Evolutionary conservation across 1,140 invertebrate species (phyloP), one percentile per base, ranked within the genome.

Genomic region (Teleopsis dalmanni): DNA sequence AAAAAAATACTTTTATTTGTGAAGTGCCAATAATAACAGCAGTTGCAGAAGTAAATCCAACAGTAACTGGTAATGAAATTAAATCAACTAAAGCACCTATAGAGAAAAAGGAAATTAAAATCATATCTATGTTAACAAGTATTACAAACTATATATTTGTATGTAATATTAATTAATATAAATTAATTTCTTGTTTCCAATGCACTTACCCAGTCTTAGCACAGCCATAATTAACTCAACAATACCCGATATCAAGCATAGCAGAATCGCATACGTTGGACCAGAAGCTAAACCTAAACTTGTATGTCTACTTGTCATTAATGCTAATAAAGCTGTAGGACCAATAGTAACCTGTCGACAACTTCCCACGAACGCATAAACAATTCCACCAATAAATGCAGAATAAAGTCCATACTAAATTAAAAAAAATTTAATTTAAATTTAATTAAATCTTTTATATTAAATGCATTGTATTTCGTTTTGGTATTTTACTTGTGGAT

Each of bases 81-180:
- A 95, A 87, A 60, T 95, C 89, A 31, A 96, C 88, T 41, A 97
- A 69, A 62, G 95, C 94, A 55, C 93, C 94, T 94, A 65, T 27
- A 63, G 57, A 55, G 43, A 54, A 54, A 51, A 53, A 56, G 25
- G 18, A 23, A 40, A 37, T 18, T 36, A 23, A 36, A 18, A 33
- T 10, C 19, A 26, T 21, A 25, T 25, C 9, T 36, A 6, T 9
- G 14, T 36, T 16, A 36, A 36, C 34, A 6, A 6, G 14, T 36
- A 6, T n/a, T 14, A 36, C 6, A 8, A 7, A 29, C 27, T 29
- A 29, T 29, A 29, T 13, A 29, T 7, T 29, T 29, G 13, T 8
- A 7, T 7, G 27, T 29, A 7, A 13, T 7, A 29, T 13, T 7
- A 13, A 29, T 13, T 7, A 13, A 29, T 7, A 8, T 29, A 21